Base-by-base conservation (phyloP, 2,888 invertebrate species). In the Cataglyphis livida region DNA sequence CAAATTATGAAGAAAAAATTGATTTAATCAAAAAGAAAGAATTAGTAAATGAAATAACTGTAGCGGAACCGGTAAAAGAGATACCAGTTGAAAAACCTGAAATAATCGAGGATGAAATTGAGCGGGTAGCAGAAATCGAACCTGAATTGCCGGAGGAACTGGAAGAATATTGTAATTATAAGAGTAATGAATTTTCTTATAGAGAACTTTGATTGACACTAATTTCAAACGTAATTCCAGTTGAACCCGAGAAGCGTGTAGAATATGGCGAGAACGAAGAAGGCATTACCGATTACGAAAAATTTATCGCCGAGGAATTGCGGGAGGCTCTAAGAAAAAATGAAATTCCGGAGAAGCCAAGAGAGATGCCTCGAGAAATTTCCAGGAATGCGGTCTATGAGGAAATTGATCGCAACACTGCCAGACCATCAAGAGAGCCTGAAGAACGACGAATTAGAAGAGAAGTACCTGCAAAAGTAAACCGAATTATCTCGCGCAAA, bases 251-350 rank as follows among this genome's bases (percentile, higher is more conserved):
- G 44, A 64, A 51, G n/a, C 44, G 7, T 2, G n/a, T 44, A 4
- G 59, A 65, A 66, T 35, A 28, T 28, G 41, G 6, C 10, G 70
- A 83, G 18, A 32, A 35, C 6, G 54, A 59, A 32, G 57, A 68
- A 15, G 35, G 28, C 7, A 6, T 74, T 18, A 82, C 65, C 44
- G 81, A 66, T 15, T 59, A 81, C 15, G 81, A 81, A 38, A 54
- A 81, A 82, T 65, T 65, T 25, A 66, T 79, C 38, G 66, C 48
- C 32, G 81, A 81, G 25, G 81, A 78, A 41, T 35, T 66, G 44
- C 57, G 25, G 21, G 41, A 66, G n/a, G 32, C 64, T 1, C 18
- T 57, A 28, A 81, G 25, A 64, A 59, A 54, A 28, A 61, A 48
- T 28, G 28, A 66, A 48, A 81, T 66, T 82, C 71, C 78, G 21